Evolutionary conservation across 2,888 invertebrate species (phyloP), one percentile per base, ranked within the genome.

Genomic region (Drosophila antonietae): DNA sequence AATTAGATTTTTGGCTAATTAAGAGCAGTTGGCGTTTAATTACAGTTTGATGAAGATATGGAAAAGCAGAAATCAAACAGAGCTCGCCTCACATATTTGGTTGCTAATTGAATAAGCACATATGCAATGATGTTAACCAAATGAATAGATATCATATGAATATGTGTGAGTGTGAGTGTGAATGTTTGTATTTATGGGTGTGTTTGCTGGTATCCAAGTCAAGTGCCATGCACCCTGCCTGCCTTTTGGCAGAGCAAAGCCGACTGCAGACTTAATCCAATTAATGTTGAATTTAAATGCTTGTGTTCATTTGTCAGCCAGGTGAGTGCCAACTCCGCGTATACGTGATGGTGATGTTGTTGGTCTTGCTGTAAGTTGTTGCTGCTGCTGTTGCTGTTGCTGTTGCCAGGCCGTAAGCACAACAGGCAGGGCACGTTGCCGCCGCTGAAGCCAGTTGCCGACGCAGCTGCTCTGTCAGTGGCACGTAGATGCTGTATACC

Each of bases 271-370:
- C 80, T 81, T 90, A 88, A 89, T 90, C 88, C 83, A 89, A 89
- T 89, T 89, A 89, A 88, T 82, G 81, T 81, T 67, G 79, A 82
- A 88, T 82, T 88, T 83, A 83, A 84, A 88, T 85, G 85, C 81
- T 84, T 69, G 76, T 80, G 78, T 79, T 80, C 68, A 73, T 80
- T 86, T 77, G 75, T 43, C 62, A 64, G 67, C 75, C 63, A 56
- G 74, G 57, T 58, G 57, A 71, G 57, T 47, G 49, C 44, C 60
- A 64, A 51, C 39, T 39, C n/a, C 35, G 41, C 43, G 35, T 44
- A 31, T 39, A 71, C 57, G 51, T 60, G 46, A 35, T 39, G 37
- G 23, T 37, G 18, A 3, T 14, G 43, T 4, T 56, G 31, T 23
- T 39, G 37, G 23, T 47, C 18, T 3, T 44, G 56, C 10, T 53